Evolutionary conservation across 2,888 invertebrate species (phyloP).

Genomic region (Heteromurus nitidus): DNA sequence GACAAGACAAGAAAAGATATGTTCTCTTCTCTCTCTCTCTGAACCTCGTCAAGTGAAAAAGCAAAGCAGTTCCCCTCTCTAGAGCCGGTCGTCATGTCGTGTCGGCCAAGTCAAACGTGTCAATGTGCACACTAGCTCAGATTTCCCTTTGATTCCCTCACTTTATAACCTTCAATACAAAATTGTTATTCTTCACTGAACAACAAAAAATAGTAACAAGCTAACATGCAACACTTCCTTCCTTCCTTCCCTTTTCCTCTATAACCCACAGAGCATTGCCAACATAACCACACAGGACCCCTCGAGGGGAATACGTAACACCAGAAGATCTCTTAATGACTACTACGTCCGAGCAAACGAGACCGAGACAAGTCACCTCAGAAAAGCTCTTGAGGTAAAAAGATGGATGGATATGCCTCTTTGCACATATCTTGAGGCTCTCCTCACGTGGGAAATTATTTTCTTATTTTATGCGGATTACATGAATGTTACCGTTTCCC

Average conservation of each 20-base stretch:
- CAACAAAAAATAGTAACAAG: not conserved
- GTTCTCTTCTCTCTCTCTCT: too few relatives aligned
- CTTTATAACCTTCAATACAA: conserved; percentile 22
- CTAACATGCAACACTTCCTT: not conserved
- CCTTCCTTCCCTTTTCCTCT: not conserved
- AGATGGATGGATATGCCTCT: not conserved
- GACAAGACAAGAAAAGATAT: too few relatives aligned
- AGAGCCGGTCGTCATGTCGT: too few relatives aligned
- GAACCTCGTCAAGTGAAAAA: too few relatives aligned
- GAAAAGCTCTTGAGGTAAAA: too few relatives aligned
- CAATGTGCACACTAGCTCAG: conserved; percentile 14
- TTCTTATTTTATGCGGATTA: not conserved
- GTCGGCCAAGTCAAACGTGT: conserved; percentile 1
- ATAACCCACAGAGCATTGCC: not conserved
- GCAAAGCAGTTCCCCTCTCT: too few relatives aligned
- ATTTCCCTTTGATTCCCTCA: conserved; percentile 37
- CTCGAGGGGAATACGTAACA: conserved; percentile 14
- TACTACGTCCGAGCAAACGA: not conserved
- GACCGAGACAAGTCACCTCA: not conserved
- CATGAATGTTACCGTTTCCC: not conserved
- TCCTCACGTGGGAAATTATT: not conserved
- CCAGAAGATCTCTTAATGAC: conserved; percentile 7
- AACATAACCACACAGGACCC: not conserved
- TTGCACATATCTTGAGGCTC: not conserved
- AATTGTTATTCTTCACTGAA: not conserved